phyloP scores from a whole-genome alignment of 2,888 invertebrate species.

The Ectropis crepuscularia region DNA sequence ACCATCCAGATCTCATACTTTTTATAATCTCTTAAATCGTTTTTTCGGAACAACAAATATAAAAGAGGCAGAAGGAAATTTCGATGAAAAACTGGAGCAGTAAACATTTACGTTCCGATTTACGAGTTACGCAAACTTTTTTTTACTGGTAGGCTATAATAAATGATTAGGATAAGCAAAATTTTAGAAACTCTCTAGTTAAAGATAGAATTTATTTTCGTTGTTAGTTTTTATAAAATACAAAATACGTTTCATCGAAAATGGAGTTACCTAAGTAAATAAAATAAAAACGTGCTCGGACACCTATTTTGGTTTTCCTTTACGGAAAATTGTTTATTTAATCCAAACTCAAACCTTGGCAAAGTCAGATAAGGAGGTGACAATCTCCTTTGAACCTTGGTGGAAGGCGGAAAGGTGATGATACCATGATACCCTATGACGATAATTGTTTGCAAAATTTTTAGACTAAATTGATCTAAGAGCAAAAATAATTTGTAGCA shows the following conservation, averaged over 20 bases:
- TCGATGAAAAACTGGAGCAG: conserved; percentile 3
- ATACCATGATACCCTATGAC: no score
- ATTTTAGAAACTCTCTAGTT: background rate
- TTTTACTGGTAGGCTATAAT: conserved; percentile 2
- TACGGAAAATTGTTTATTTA: conserved; percentile 18
- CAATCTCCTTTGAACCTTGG: conserved; percentile 22
- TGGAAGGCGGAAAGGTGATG: background rate
- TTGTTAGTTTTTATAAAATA: no score
- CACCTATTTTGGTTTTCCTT: conserved; percentile 1
- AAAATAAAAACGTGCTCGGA: background rate
- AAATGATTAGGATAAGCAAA: background rate
- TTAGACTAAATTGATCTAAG: no score
- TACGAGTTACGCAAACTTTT: conserved; percentile 12
- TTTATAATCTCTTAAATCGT: conserved; percentile 22
- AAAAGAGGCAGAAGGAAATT: background rate
- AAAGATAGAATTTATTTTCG: background rate
- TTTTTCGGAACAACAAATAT: conserved; percentile 12
- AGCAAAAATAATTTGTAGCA: no score
- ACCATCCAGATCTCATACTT: background rate
- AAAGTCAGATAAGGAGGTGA: conserved; percentile 26
- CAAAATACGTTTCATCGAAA: background rate
- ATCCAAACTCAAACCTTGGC: conserved; percentile 13
- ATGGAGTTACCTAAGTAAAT: background rate
- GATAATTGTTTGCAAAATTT: no score
- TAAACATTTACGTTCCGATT: conserved; percentile 22